A percentile compares a stretch with the other conserved stretches of the same genome.
Conservation (phyloP, 2,113 vertebrate genomes). For the Morone chrysops region DNA sequence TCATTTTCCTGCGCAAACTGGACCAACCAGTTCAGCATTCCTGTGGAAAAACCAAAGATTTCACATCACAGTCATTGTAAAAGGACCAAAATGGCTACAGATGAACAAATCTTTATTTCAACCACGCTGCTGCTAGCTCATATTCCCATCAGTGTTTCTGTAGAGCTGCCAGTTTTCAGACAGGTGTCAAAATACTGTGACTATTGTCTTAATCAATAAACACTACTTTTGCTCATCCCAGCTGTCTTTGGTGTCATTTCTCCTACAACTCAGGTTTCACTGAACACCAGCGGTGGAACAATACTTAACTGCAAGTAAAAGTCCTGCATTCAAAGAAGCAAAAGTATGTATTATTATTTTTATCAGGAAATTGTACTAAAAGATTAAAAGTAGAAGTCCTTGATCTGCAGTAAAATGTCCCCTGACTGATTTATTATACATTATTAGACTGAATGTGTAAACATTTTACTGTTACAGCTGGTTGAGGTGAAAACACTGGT, state of each 20-base stretch:
- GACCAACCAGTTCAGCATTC: background rate
- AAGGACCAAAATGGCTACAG: background rate
- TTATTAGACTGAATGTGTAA: background rate
- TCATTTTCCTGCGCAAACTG: background rate
- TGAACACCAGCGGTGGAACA: background rate
- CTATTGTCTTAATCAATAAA: constrained; percentile 5
- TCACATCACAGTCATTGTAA: background rate
- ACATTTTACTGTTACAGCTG: background rate
- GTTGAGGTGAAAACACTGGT: background rate
- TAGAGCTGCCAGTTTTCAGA: background rate
- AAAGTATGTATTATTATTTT: background rate
- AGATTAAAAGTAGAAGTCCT: background rate
- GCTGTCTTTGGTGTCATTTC: background rate
- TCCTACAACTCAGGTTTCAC: background rate
- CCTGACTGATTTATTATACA: background rate
- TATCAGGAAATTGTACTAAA: background rate
- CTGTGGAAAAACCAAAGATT: constrained; percentile 9
- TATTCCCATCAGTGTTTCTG: background rate
- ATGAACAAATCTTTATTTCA: background rate
- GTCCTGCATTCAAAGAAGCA: background rate
- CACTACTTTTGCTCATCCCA: background rate
- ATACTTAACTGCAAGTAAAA: background rate
- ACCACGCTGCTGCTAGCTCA: background rate
- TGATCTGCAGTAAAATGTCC: background rate
- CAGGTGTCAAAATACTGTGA: background rate